Evolutionary conservation across 2,797 vertebrate species (phyloP).

Genomic region (Lutjanus argentimaculatus): DNA sequence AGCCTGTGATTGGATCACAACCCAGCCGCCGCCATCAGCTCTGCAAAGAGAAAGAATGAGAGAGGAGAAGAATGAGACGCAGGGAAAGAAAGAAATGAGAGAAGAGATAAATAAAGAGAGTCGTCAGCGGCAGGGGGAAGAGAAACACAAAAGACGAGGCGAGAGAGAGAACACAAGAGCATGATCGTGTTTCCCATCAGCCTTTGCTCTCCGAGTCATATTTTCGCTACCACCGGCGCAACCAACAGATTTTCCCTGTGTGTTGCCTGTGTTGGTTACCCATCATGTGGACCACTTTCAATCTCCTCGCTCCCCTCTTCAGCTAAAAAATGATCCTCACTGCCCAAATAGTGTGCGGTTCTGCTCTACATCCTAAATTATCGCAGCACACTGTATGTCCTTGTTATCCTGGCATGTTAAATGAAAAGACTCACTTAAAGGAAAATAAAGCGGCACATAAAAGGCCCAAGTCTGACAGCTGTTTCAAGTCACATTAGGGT

Average conservation of each 20-base stretch:
- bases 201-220: conserved; percentile 40
- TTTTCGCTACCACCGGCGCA: conserved; percentile 26
- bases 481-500: not conserved
- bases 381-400: not conserved
- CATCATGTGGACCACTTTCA: conserved; percentile 15
- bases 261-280: conserved; percentile 36
- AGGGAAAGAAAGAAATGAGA: conserved; percentile 64
- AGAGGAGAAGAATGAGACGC: conserved; percentile 51
- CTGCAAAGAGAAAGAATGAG: conserved; percentile 64
- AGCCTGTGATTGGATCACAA: conserved; percentile 81
- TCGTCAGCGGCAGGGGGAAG: conserved; percentile 43
- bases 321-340: not conserved
- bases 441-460: conserved; percentile 4
- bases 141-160: conserved; percentile 41
- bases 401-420: not conserved
- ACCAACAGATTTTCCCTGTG: conserved; percentile 27
- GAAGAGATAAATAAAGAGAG: conserved; percentile 75
- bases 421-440: conserved; percentile 5
- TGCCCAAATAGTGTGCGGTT: not conserved
- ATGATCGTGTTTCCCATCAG: conserved; percentile 59
- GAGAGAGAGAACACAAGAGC: conserved; percentile 42
- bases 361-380: conserved; percentile 1
- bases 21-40: conserved; percentile 64
- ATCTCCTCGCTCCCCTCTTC: not conserved
- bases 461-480: not conserved